phyloP scores from a whole-genome alignment of 1,140 invertebrate species.

The Drosophila lacteicornis region DNA sequence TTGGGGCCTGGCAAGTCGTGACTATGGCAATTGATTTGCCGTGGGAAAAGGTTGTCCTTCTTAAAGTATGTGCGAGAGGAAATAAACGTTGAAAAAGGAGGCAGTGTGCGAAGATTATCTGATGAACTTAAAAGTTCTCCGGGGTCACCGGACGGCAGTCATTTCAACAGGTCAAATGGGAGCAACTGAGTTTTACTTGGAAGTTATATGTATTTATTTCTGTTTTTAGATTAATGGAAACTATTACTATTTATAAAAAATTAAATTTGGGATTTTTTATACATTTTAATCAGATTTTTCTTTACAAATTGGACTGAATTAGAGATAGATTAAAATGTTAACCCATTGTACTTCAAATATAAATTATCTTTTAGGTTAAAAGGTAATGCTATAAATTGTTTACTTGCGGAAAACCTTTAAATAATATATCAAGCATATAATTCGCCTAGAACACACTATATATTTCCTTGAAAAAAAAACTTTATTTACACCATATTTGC shows the following conservation, averaged over 20 bases:
- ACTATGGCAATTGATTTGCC: slow-evolving; percentile 26
- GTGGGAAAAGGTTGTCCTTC: slow-evolving; percentile 6
- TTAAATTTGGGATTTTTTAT: not conserved
- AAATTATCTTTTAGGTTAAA: not conserved
- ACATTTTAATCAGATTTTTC: too few species aligned
- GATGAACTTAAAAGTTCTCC: slow-evolving; percentile 2
- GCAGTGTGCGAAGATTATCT: not conserved
- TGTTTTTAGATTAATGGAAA: not conserved
- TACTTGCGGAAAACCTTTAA: too few species aligned
- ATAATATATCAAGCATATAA: too few species aligned
- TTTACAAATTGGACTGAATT: not conserved
- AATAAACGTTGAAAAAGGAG: slow-evolving; percentile 9
- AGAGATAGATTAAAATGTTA: too few species aligned
- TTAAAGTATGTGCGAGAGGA: slow-evolving; percentile 8
- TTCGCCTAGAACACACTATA: too few species aligned
- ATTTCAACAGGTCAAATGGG: slow-evolving; percentile 11
- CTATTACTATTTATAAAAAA: not conserved
- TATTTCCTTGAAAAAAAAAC: not conserved
- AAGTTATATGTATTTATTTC: not conserved
- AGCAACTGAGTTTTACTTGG: not conserved
- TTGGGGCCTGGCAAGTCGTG: slow-evolving; percentile 32
- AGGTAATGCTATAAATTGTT: too few species aligned
- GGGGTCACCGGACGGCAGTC: not conserved
- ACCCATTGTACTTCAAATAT: fast-evolving
- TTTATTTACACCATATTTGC: not conserved